Evolutionary conservation across 35 echinoderm and acorn worm species (phyloP), one percentile per base, ranked within the genome.

Genomic region (Ophioderma brevispina): DNA sequence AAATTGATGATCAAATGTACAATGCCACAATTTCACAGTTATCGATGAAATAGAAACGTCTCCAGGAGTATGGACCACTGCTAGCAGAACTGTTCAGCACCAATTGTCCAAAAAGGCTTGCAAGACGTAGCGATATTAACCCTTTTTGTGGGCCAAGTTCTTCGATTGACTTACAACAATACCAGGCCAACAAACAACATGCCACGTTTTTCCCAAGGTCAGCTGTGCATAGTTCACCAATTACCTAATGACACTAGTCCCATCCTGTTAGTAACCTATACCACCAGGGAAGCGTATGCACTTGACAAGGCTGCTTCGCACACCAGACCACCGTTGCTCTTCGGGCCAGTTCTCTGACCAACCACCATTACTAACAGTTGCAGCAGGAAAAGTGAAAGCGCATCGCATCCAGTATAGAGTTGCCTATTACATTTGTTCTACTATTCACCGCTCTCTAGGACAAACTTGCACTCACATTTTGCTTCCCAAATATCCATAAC

Each of bases 121-220:
- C 46, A 52, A 52, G 46, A 52, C 8, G 8, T 21, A 52, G 21
- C 8, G 21, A 52, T 52, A 11, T 21, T 52, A 52, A 52, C 46
- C 46, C 46, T 52, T 52, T 52, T 52, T 52, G 38, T 18, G n/a
- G 78, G 78, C 33, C 78, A 80, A 36, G 33, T 80, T 33, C 18
- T 80, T 2, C 17, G 78, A 33, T 36, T 80, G 38, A 80, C 78
- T 36, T 80, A 80, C 78, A 80, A 80, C 35, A 80, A 80, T 21
- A 33, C 78, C 15, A 33, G 6, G 15, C 32, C 15, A 18, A 80
- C 78, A 5, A 36, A 18, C 15, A 36, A 18, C 33, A 80, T 80
- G 78, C 78, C 78, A 18, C 33, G 18, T 80, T 80, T 80, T 36
- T 80, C 78, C 15, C 78, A 80, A 38, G 78, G 33, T 8, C 78